These are phyloP conservation scores for Motacilla alba DNA, from an alignment of 2,113 vertebrate genomes.

Conservation along the genomic window DNA sequence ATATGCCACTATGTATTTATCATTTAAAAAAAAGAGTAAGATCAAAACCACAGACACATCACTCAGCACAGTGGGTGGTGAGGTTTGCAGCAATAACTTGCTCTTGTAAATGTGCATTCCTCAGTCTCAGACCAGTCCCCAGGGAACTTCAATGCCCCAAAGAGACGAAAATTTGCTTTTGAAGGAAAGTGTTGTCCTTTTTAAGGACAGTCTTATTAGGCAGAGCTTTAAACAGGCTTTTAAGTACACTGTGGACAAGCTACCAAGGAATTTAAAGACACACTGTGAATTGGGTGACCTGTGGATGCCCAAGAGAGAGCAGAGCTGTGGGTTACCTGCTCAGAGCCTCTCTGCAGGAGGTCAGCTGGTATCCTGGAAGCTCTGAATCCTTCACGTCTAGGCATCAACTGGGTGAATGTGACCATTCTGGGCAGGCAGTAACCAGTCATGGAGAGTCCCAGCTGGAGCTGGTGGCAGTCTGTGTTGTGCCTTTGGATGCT, in stretches of 20 bases:
- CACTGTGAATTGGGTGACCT: background rate
- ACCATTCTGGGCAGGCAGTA: background rate
- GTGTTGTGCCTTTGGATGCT: background rate
- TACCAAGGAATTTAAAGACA: background rate
- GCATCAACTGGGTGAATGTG: background rate
- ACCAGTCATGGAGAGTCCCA: background rate
- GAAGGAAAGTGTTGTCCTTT: background rate
- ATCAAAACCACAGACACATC: constrained; percentile 16
- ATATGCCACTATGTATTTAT: constrained; percentile 29
- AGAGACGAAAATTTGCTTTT: background rate
- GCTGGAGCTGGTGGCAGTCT: background rate
- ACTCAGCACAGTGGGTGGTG: background rate
- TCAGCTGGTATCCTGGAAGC: background rate
- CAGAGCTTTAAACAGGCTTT: background rate
- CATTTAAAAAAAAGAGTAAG: background rate
- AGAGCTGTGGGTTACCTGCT: background rate
- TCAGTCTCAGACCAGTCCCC: constrained; percentile 9
- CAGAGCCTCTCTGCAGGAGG: background rate
- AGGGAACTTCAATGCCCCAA: background rate
- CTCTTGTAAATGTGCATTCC: background rate
- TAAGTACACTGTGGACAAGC: background rate
- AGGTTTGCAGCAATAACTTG: background rate
- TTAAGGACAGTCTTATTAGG: background rate
- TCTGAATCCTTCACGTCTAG: background rate
- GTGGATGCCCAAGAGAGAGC: background rate